A percentile compares a stretch with the other conserved stretches of the same genome.
These are phyloP conservation scores for Carabus problematicus DNA, from an alignment of 2,888 invertebrate species.

Conservation along the genomic window DNA sequence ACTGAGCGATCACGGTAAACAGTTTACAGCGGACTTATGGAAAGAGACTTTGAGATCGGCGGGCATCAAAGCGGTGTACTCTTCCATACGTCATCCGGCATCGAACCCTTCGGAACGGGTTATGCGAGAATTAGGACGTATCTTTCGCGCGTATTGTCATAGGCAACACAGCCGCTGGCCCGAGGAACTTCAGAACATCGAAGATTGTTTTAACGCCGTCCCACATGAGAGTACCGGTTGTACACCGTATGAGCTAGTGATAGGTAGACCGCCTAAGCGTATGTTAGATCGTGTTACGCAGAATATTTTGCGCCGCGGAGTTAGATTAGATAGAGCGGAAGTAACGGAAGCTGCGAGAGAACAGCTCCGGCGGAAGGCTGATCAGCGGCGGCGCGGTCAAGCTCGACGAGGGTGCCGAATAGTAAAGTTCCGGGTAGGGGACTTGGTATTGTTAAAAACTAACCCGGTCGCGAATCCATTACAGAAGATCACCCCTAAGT, in stretches of 20 bases:
- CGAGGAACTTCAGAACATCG: conserved; percentile 18
- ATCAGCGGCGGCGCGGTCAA: no score
- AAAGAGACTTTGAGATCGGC: not conserved
- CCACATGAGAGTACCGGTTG: conserved; percentile 37
- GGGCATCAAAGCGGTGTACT: no score
- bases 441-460: no score
- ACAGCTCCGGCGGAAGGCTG: not conserved
- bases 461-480: no score
- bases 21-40: conserved; percentile 33
- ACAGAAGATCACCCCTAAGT: no score
- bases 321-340: not conserved
- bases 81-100: no score
- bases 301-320: not conserved
- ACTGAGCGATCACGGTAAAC: conserved; percentile 39
- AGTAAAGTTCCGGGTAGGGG: no score
- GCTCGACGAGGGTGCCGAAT: no score
- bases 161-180: conserved; percentile 36
- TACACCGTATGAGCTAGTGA: no score
- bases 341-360: not conserved
- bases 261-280: no score
- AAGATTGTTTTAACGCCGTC: conserved; percentile 29
- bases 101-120: no score
- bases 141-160: no score
- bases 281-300: conserved; percentile 1
- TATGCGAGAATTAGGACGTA: conserved; percentile 39